phyloP scores from a whole-genome alignment of 1,140 invertebrate species.

The Parapsyche elsis region DNA sequence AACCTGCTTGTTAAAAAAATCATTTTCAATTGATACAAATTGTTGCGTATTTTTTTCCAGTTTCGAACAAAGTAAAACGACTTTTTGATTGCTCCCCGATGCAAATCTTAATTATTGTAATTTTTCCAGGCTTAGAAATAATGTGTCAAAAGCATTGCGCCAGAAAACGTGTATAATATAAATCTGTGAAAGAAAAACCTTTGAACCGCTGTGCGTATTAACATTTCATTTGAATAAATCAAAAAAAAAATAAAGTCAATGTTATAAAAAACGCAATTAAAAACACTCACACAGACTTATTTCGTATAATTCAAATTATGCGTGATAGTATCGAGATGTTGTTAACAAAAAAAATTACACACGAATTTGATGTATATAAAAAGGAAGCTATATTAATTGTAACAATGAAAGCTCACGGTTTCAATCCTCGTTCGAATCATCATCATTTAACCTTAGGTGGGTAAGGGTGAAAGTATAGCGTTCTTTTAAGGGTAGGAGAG shows the following conservation, averaged over 20 bases:
- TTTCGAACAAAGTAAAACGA: too few species aligned
- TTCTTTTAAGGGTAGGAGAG: neutral
- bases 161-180: neutral
- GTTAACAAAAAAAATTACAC: too few species aligned
- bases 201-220: neutral
- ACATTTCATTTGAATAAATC: neutral
- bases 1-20: too few species aligned
- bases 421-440: constrained; percentile 11
- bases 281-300: neutral
- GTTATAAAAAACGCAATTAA: neutral
- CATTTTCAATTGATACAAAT: too few species aligned
- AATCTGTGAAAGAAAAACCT: neutral
- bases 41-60: too few species aligned
- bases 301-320: too few species aligned
- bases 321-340: too few species aligned
- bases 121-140: neutral
- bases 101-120: too few species aligned
- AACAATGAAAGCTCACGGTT: neutral
- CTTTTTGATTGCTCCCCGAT: too few species aligned
- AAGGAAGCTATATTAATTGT: constrained; percentile 14
- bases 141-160: constrained; percentile 10
- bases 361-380: neutral
- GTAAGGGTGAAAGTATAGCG: neutral
- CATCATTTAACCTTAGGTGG: neutral
- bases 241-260: neutral